These are phyloP conservation scores for Diaperis boleti DNA, from an alignment of 2,888 invertebrate species.

Conservation along the genomic window DNA sequence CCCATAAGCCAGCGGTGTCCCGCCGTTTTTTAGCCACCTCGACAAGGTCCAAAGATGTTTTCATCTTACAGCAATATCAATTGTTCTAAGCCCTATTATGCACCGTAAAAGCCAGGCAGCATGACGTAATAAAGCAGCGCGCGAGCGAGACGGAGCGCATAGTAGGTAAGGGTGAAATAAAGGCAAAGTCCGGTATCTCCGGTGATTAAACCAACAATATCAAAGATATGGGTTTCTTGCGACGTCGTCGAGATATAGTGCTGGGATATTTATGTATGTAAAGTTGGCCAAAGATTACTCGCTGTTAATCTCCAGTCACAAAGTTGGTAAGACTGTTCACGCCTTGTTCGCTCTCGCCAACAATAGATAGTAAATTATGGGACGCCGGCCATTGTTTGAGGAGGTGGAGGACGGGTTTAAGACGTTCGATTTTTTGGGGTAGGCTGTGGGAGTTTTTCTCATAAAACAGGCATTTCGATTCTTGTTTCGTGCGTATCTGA, in stretches of 20 bases:
- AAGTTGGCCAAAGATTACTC: slow-evolving; percentile 64
- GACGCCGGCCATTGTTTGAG: slow-evolving; percentile 54
- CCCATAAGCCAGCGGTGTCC: too few relatives aligned
- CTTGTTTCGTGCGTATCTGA: too few relatives aligned
- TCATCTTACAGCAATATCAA: slow-evolving; percentile 45
- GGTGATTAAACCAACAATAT: slow-evolving; percentile 63
- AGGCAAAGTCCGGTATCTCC: slow-evolving; percentile 57
- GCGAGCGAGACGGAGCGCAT: too few relatives aligned
- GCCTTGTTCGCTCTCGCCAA: slow-evolving; percentile 57
- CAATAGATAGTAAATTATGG: slow-evolving; percentile 63
- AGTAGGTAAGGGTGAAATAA: slow-evolving; percentile 50
- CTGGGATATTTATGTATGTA: slow-evolving; percentile 64
- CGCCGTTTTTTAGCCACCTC: too few relatives aligned
- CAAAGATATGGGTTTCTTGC: slow-evolving; percentile 63
- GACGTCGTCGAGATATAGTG: slow-evolving; percentile 55
- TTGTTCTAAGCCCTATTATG: slow-evolving; percentile 50
- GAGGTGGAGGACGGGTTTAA: neutral
- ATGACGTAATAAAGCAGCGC: slow-evolving; percentile 49
- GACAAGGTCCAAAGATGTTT: slow-evolving; percentile 33
- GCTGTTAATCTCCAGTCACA: slow-evolving; percentile 64
- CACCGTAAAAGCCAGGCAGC: slow-evolving; percentile 46
- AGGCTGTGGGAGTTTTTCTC: too few relatives aligned
- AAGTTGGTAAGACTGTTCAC: slow-evolving; percentile 63
- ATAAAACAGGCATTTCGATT: too few relatives aligned
- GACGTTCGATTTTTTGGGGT: slow-evolving; percentile 5